phyloP scores from a whole-genome alignment of 2,888 invertebrate genomes.

The Onchidella celtica region DNA sequence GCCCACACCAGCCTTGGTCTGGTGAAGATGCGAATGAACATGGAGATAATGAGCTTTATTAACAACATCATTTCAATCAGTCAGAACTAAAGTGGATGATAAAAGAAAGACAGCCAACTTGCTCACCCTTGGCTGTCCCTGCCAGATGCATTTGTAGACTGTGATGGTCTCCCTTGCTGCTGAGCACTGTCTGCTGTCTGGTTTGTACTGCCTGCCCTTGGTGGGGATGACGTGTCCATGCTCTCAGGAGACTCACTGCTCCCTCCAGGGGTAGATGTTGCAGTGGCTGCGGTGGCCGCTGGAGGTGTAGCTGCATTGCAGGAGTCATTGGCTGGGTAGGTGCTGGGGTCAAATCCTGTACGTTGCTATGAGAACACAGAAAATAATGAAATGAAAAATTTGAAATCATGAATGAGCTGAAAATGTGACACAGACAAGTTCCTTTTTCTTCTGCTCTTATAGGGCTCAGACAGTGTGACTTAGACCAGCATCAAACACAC shows the following conservation, averaged over 20 bases:
- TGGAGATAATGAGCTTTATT: too few relatives aligned
- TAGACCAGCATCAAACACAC: too few relatives aligned
- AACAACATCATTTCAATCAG: too few relatives aligned
- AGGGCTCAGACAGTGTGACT: too few relatives aligned
- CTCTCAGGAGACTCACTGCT: constrained; percentile 13
- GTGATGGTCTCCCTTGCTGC: too few relatives aligned
- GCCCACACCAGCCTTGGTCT: too few relatives aligned
- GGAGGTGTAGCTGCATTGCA: background rate
- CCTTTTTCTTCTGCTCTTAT: too few relatives aligned
- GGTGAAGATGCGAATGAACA: too few relatives aligned
- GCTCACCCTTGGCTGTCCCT: background rate
- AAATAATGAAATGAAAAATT: background rate
- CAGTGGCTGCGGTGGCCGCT: background rate
- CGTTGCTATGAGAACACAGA: background rate
- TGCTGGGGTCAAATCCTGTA: background rate
- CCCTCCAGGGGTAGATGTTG: background rate
- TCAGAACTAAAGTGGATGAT: too few relatives aligned
- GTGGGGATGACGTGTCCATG: constrained; percentile 15
- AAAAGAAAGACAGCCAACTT: too few relatives aligned
- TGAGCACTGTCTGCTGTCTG: constrained; percentile 1
- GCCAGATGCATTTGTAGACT: background rate
- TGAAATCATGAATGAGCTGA: background rate
- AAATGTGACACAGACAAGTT: too few relatives aligned
- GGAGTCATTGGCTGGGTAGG: background rate
- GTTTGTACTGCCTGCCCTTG: background rate